Evolutionary conservation across 1,140 invertebrate genomes (phyloP).

Genomic region (Lordiphosa collinella): DNA sequence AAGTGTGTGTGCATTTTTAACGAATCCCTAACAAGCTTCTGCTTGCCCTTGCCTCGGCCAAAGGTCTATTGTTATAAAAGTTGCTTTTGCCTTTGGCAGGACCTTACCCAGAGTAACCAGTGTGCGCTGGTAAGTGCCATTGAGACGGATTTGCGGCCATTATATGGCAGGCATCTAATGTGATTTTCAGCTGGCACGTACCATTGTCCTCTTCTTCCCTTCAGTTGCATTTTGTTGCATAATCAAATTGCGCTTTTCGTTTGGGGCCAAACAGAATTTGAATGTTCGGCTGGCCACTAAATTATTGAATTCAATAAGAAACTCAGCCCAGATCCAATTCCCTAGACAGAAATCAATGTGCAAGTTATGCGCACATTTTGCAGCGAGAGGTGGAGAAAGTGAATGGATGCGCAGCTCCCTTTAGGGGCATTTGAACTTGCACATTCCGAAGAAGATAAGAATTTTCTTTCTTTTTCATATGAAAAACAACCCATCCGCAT

Average conservation of each 20-base stretch:
- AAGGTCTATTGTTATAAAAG: constrained; percentile 73
- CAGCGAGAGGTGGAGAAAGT: constrained; percentile 12
- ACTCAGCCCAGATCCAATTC: constrained; percentile 52
- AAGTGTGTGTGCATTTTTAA: constrained; percentile 70
- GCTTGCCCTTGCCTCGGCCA: constrained; percentile 38
- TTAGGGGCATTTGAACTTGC: constrained; percentile 72
- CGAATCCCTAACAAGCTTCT: constrained; percentile 75
- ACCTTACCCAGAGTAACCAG: constrained; percentile 28
- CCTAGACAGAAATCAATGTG: constrained; percentile 73
- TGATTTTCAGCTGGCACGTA: constrained; percentile 69
- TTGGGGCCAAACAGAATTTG: constrained; percentile 51
- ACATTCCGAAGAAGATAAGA: constrained; percentile 69
- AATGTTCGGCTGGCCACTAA: constrained; percentile 69
- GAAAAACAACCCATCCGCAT: constrained; percentile 66
- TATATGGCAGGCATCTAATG: constrained; percentile 71
- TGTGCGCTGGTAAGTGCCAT: constrained; percentile 60
- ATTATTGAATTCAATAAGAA: constrained; percentile 78
- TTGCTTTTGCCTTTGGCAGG: constrained; percentile 52
- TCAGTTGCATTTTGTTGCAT: constrained; percentile 51
- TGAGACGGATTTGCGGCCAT: constrained; percentile 74
- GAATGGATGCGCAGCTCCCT: constrained; percentile 57
- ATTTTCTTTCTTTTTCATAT: constrained; percentile 74
- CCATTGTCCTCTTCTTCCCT: constrained; percentile 6
- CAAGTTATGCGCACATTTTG: constrained; percentile 70
- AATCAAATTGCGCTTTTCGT: constrained; percentile 74